These are phyloP conservation scores for Rhaphigaster nebulosa DNA, from an alignment of 2,888 invertebrate genomes.

Conservation along the genomic window DNA sequence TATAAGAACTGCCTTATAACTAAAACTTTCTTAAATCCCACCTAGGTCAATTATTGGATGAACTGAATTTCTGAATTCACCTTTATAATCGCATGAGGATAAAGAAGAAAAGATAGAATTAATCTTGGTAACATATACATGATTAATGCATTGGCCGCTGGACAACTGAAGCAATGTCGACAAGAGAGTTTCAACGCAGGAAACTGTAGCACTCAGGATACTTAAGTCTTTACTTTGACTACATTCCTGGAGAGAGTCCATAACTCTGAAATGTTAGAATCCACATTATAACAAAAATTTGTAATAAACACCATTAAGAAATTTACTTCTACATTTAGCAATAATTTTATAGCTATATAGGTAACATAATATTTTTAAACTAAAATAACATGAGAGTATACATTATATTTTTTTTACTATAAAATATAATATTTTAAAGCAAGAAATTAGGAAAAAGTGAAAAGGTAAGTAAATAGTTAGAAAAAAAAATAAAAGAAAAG, in stretches of 20 bases:
- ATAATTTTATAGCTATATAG: background rate
- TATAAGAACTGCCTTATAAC: background rate
- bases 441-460: no score
- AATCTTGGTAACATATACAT: conserved; percentile 75
- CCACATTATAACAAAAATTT: background rate
- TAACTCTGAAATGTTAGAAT: conserved; percentile 74
- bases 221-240: conserved; percentile 84
- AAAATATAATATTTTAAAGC: no score
- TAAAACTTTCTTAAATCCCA: background rate
- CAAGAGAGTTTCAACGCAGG: conserved; percentile 86
- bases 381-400: no score
- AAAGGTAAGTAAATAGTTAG: no score
- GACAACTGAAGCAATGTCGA: conserved; percentile 87
- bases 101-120: conserved; percentile 77
- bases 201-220: conserved; percentile 83
- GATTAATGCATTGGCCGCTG: conserved; percentile 79
- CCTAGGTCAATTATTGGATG: background rate
- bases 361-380: no score
- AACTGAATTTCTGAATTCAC: conserved; percentile 67
- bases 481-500: no score
- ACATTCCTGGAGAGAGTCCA: conserved; percentile 94
- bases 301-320: background rate
- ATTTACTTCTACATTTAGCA: background rate
- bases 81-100: conserved; percentile 83
- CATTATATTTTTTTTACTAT: no score